phyloP scores from a whole-genome alignment of 2,113 vertebrate species.

The Psophia crepitans region DNA sequence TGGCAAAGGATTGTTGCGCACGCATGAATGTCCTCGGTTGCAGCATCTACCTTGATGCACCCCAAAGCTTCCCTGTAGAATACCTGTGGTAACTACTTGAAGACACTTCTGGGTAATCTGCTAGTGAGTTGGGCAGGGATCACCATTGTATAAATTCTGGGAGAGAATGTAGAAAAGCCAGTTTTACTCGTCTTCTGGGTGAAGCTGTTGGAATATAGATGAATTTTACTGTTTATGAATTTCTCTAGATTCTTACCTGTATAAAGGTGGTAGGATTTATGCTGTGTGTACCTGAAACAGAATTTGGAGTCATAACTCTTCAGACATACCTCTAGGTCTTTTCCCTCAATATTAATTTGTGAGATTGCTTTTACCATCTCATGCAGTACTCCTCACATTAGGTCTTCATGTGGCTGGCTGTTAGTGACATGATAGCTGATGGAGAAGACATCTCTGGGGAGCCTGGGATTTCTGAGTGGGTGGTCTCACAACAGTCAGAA shows the following conservation, averaged over 20 bases:
- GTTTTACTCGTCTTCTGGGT: not conserved
- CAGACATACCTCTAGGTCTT: not conserved
- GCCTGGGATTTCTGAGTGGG: not conserved
- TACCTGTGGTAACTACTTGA: not conserved
- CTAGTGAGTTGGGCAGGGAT: not conserved
- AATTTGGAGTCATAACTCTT: not conserved
- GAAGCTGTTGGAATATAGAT: not conserved
- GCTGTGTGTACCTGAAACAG: not conserved
- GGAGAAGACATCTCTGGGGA: not conserved
- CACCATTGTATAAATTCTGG: not conserved
- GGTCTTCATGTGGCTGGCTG: not conserved
- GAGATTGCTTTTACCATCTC: not conserved
- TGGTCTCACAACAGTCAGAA: not conserved
- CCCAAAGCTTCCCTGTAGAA: not conserved
- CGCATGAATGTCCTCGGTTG: not conserved
- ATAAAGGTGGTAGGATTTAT: not conserved
- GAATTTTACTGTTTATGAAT: not conserved
- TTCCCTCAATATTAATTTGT: not conserved
- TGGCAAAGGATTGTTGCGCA: not conserved
- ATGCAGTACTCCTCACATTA: not conserved
- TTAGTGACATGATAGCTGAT: not conserved
- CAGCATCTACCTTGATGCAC: not conserved
- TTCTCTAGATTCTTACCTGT: not conserved
- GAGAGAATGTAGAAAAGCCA: not conserved
- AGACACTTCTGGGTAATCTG: not conserved